Evolutionary conservation across 1,140 invertebrate genomes (phyloP).

Genomic region (Drosophila pruinosa): DNA sequence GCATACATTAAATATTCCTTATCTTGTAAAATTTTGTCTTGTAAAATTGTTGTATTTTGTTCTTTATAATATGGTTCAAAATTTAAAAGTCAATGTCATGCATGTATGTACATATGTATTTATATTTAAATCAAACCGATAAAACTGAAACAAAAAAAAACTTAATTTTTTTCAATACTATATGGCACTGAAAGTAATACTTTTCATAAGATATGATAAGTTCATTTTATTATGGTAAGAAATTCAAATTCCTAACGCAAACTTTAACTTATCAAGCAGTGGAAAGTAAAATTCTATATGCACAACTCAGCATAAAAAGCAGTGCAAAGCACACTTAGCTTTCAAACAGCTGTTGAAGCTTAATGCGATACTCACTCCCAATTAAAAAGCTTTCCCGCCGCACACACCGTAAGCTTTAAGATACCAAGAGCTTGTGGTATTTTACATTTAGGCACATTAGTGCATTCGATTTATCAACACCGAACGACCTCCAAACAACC

Average conservation of each 20-base stretch:
- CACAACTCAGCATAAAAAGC: background rate
- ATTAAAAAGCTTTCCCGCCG: conserved; percentile 32
- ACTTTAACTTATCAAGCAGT: background rate
- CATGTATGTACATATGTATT: too few relatives aligned
- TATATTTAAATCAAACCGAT: too few relatives aligned
- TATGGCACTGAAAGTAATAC: too few relatives aligned
- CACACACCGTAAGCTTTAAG: conserved; percentile 31
- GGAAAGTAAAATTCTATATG: background rate
- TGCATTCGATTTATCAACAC: conserved; percentile 61
- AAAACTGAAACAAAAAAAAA: too few relatives aligned
- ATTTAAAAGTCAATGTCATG: too few relatives aligned
- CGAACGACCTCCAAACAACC: conserved; percentile 78
- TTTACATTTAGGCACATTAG: conserved; percentile 47
- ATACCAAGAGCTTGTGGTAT: conserved; percentile 47
- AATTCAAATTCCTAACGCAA: background rate
- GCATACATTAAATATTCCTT: too few relatives aligned
- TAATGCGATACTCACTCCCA: background rate
- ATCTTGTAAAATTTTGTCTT: too few relatives aligned
- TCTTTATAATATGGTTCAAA: background rate
- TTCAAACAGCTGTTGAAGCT: background rate
- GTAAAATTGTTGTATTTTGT: background rate
- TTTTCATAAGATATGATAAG: too few relatives aligned
- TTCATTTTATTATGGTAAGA: too few relatives aligned
- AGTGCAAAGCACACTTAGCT: conserved; percentile 22
- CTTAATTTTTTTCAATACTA: too few relatives aligned